Evolutionary conservation across 2,113 vertebrate species (phyloP).

Genomic region (Chiloscyllium plagiosum): DNA sequence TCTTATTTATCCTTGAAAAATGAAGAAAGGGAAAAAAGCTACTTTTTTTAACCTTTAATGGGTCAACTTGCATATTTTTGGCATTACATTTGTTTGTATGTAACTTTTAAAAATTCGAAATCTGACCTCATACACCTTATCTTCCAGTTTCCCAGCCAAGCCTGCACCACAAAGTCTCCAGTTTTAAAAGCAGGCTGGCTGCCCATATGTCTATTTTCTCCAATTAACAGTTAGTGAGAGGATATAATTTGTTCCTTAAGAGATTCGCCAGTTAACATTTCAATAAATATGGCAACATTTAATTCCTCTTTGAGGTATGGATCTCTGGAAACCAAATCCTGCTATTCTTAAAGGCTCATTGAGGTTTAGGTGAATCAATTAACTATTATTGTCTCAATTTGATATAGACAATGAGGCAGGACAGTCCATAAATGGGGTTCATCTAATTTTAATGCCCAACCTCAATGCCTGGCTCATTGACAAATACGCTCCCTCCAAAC

Average conservation of each 20-base stretch:
- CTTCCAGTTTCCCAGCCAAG: background rate
- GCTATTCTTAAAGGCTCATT: background rate
- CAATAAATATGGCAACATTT: conserved; percentile 19
- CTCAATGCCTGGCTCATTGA: background rate
- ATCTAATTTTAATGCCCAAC: background rate
- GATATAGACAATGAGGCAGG: background rate
- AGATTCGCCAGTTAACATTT: background rate
- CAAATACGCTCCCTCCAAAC: background rate
- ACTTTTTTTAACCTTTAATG: background rate
- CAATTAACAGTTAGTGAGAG: background rate
- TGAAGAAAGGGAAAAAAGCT: background rate
- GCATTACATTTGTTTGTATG: background rate
- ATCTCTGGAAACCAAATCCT: background rate
- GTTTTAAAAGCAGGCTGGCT: conserved; percentile 23
- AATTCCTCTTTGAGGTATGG: background rate
- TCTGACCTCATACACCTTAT: background rate
- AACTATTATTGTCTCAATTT: background rate
- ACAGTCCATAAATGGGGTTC: background rate
- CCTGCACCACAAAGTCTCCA: background rate
- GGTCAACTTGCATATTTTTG: background rate
- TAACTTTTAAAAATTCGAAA: conserved; percentile 22
- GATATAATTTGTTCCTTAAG: background rate
- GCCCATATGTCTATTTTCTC: background rate
- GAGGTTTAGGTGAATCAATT: background rate
- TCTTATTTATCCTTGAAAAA: background rate